These are phyloP conservation scores for Acanthurus lineatus DNA, from an alignment of 2,797 vertebrate species.

Conservation along the genomic window DNA sequence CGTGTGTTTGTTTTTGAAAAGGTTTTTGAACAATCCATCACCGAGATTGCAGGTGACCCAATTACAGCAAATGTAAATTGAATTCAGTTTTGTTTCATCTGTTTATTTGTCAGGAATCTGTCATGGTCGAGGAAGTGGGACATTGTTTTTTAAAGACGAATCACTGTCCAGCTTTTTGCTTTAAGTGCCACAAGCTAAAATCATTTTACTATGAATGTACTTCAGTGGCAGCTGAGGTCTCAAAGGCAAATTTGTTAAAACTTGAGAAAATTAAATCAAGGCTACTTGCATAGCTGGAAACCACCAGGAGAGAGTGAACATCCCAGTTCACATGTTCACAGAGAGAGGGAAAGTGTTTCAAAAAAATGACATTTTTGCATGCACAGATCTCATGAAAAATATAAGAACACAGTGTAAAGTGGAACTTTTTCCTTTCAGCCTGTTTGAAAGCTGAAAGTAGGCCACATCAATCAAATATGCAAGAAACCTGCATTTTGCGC, in stretches of 20 bases:
- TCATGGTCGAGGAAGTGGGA: neutral
- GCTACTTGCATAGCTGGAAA: neutral
- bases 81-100: constrained; percentile 1
- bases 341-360: neutral
- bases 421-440: neutral
- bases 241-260: constrained; percentile 12
- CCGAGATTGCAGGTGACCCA: neutral
- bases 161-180: constrained; percentile 2
- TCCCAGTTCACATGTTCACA: neutral
- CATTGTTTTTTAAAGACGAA: neutral
- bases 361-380: neutral
- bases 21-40: neutral
- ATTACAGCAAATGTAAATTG: neutral
- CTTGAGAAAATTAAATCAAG: constrained; percentile 4
- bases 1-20: no score
- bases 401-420: neutral
- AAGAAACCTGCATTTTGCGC: neutral
- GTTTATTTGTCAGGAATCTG: neutral
- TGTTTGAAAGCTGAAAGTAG: neutral
- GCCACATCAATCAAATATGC: constrained; percentile 22
- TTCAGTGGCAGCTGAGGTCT: neutral
- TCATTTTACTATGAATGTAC: neutral
- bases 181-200: neutral
- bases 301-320: neutral
- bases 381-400: neutral